Evolutionary conservation across 2,113 vertebrate genomes (phyloP), one percentile per base, ranked within the genome.

Genomic region (Pachyramphus minor): DNA sequence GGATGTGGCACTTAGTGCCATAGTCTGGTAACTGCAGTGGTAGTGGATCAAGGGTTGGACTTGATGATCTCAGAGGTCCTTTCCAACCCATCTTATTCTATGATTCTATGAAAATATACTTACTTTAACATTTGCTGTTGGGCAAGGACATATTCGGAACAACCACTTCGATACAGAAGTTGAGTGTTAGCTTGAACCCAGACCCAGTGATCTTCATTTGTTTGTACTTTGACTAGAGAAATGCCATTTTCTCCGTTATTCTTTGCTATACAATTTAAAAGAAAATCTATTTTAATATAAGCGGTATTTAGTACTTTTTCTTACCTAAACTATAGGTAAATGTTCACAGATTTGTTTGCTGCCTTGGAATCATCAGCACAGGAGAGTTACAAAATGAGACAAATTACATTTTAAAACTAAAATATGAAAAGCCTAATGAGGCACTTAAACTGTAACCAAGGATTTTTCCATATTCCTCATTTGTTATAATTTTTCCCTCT

Each of bases 151-250:
- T 97, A 97, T 56, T 98, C 97, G 21, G 97, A 96, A 68, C 94
- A 92, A 15, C 97, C 94, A 83, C 96, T 96, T 90, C 97, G 97
- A 79, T 97, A 98, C 24, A 97, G 78, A 83, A 98, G 96, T 11
- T 97, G 96, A 55, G 97, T 75, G 42, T 98, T 97, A 68, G 97
- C 93, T 67, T 98, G 97, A 75, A 97, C 91, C 96, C 97, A 98
- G 92, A 98, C 94, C 98, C 98, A 98, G 56, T 93, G 97, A 75
- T 97, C 96, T 37, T 98, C 94, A 14, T 98, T 98, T 52, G 89
- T 81, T 66, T 97, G 97, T 35, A 97, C 87, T 97, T 98, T 97
- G 86, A 97, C 93, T 66, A 97, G 62, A 21, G 97, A 96, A 62
- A 97, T 81, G 37, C 98, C 81, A 23, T 93, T 97, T 83, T 98